A percentile compares a stretch with the other conserved stretches of the same genome.
Evolutionary conservation across 2,113 vertebrate genomes (phyloP).

Genomic region (Carettochelys insculpta): DNA sequence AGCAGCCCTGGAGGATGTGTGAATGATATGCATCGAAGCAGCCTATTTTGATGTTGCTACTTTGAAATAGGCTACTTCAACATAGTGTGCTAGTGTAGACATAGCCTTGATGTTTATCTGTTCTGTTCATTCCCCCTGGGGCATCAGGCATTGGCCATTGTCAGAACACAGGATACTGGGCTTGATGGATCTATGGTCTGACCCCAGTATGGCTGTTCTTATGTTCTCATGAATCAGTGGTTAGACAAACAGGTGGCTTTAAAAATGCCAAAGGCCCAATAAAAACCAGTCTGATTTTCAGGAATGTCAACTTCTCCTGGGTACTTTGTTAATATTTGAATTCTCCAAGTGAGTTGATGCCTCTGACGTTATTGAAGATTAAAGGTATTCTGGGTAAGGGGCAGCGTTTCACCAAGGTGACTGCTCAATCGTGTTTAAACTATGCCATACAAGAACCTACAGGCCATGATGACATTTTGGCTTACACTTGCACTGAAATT

Average conservation of each 20-base stretch:
- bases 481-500: background rate
- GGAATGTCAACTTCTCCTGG: background rate
- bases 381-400: background rate
- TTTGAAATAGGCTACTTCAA: no score
- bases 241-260: background rate
- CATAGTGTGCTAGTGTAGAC: no score
- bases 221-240: no score
- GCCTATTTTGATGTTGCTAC: no score
- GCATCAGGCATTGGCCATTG: no score
- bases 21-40: no score
- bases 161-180: no score
- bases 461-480: conserved; percentile 24
- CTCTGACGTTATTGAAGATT: background rate
- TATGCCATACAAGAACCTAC: background rate
- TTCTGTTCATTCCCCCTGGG: no score
- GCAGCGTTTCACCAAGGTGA: background rate
- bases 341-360: background rate
- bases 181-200: no score
- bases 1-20: no score
- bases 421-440: background rate
- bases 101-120: no score
- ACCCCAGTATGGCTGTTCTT: no score
- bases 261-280: background rate
- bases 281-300: background rate
- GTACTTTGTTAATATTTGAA: background rate